These are phyloP conservation scores for Ceratitis capitata DNA, from an alignment of 1,140 invertebrate species.

Conservation along the genomic window DNA sequence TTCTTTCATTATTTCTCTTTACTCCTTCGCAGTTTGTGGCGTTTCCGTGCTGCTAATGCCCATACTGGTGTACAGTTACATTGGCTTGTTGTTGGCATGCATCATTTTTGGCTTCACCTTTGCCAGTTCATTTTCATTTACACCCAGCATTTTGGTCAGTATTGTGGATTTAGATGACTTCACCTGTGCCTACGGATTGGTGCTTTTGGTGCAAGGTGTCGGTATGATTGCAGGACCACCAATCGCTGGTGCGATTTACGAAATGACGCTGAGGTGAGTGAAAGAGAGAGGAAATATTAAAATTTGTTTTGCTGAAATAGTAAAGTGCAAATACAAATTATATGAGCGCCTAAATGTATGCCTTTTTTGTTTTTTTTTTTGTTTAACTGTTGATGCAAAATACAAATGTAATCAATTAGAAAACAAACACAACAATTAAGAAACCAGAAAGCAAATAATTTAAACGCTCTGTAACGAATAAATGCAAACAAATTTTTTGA, in stretches of 20 bases:
- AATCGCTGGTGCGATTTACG: constrained; percentile 68
- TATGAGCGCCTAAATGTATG: not conserved
- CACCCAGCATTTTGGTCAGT: constrained; percentile 81
- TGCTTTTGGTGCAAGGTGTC: constrained; percentile 85
- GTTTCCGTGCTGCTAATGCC: constrained; percentile 77
- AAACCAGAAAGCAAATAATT: too few species aligned
- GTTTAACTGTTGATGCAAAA: too few species aligned
- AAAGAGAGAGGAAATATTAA: too few species aligned
- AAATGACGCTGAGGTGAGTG: constrained; percentile 55
- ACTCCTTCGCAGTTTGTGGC: constrained; percentile 72
- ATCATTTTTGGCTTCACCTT: constrained; percentile 84
- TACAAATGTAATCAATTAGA: too few species aligned
- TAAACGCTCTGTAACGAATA: too few species aligned
- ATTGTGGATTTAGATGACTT: constrained; percentile 71
- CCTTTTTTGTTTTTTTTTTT: too few species aligned
- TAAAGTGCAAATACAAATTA: too few species aligned
- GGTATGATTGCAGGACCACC: constrained; percentile 72
- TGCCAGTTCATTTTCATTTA: constrained; percentile 87
- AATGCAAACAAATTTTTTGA: too few species aligned
- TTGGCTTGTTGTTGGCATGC: constrained; percentile 69
- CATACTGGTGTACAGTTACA: constrained; percentile 72
- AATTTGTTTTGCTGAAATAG: too few species aligned
- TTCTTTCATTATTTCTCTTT: not conserved
- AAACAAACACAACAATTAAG: too few species aligned
- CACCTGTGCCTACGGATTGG: constrained; percentile 88